These are phyloP conservation scores for Pristionchus arcanus DNA, from an alignment of 2,888 invertebrate genomes.

Conservation along the genomic window DNA sequence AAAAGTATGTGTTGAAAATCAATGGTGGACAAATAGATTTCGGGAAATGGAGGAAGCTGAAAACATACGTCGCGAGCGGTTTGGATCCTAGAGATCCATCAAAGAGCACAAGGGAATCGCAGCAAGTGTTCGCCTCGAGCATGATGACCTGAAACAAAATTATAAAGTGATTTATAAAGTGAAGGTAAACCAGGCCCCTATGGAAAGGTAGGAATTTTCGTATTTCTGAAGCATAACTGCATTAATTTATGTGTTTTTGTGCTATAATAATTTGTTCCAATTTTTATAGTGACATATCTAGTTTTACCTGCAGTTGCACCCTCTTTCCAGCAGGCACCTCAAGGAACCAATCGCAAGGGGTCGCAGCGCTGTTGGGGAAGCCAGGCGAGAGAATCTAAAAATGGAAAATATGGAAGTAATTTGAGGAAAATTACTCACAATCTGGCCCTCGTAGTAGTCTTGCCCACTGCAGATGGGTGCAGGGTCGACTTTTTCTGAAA, in stretches of 20 bases:
- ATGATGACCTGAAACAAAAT: not conserved
- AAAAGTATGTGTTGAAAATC: no score
- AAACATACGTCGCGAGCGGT: not conserved
- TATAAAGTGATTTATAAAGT: no score
- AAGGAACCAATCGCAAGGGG: not conserved
- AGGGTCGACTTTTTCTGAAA: not conserved
- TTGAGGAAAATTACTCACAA: not conserved
- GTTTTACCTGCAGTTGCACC: not conserved
- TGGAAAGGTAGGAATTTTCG: no score
- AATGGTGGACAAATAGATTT: no score
- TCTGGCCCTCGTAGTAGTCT: not conserved
- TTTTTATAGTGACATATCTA: no score
- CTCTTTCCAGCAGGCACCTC: not conserved
- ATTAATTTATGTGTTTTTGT: no score
- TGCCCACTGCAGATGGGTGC: not conserved
- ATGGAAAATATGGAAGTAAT: not conserved
- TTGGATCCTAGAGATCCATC: not conserved
- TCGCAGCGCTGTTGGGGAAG: not conserved
- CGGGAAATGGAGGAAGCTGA: no score
- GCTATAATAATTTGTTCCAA: no score
- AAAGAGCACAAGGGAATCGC: not conserved
- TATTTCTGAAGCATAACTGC: no score
- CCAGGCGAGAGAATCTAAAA: not conserved
- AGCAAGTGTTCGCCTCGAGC: conserved; percentile 6
- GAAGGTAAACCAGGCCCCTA: no score